These are phyloP conservation scores for Silvanus unidentatus DNA, from an alignment of 2,888 invertebrate species.

Conservation along the genomic window DNA sequence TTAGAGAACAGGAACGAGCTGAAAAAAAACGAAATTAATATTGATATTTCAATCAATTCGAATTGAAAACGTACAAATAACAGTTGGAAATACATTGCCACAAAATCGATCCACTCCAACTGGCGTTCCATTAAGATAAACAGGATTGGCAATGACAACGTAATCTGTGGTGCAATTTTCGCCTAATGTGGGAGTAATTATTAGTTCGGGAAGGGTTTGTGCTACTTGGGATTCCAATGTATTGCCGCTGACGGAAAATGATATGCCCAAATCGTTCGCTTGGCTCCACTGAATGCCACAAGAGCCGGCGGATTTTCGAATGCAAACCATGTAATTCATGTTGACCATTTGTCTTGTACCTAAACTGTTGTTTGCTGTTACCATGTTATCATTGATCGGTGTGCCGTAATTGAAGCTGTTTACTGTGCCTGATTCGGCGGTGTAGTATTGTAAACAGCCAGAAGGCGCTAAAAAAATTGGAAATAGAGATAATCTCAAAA, in stretches of 20 bases:
- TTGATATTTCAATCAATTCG: no score
- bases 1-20: slow-evolving; percentile 41
- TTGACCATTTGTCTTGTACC: slow-evolving; percentile 70
- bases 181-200: slow-evolving; percentile 53
- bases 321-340: slow-evolving; percentile 70
- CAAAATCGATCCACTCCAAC: slow-evolving; percentile 64
- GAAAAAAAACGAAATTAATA: slow-evolving; percentile 49
- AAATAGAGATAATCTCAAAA: no score
- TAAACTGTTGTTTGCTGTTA: slow-evolving; percentile 39
- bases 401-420: slow-evolving; percentile 70
- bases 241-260: slow-evolving; percentile 55
- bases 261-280: slow-evolving; percentile 61
- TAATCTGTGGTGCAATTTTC: slow-evolving; percentile 63
- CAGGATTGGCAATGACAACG: slow-evolving; percentile 66
- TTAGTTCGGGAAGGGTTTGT: slow-evolving; percentile 39
- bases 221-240: slow-evolving; percentile 53
- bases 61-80: slow-evolving; percentile 51
- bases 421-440: slow-evolving; percentile 55
- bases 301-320: slow-evolving; percentile 64
- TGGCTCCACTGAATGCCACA: slow-evolving; percentile 70
- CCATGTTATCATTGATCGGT: slow-evolving; percentile 34
- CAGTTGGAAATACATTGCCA: slow-evolving; percentile 61
- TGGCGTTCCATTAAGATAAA: slow-evolving; percentile 40
- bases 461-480: slow-evolving; percentile 58
- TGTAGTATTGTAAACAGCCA: slow-evolving; percentile 71